These are phyloP conservation scores for Micrastur ruficollis DNA, from an alignment of 2,797 vertebrate genomes.

Conservation along the genomic window DNA sequence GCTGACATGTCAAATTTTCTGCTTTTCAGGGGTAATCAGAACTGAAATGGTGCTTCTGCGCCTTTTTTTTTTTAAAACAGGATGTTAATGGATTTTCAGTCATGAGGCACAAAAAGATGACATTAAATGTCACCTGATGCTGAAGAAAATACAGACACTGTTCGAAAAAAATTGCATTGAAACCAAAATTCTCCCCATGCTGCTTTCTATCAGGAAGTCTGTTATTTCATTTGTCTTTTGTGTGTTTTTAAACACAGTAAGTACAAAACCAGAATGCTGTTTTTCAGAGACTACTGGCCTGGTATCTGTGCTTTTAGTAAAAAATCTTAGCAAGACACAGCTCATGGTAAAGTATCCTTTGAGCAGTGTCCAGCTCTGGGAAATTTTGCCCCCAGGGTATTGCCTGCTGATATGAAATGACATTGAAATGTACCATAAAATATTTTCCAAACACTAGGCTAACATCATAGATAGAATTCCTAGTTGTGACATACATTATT, in stretches of 20 bases:
- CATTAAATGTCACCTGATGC: not conserved
- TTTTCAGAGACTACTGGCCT: not conserved
- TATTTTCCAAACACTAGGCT: not conserved
- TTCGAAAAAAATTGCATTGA: not conserved
- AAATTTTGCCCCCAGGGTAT: not conserved
- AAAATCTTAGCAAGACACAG: not conserved
- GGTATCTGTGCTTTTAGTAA: not conserved
- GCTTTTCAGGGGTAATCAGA: not conserved
- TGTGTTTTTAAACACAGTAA: not conserved
- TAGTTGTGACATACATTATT: not conserved
- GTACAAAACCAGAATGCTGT: not conserved
- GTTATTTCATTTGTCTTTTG: not conserved
- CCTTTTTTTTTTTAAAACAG: not conserved
- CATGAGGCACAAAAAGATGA: not conserved
- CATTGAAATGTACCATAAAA: not conserved
- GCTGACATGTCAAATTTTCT: not conserved
- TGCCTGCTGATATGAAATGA: not conserved
- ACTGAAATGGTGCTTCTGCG: not conserved
- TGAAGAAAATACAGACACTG: not conserved
- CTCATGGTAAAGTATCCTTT: not conserved
- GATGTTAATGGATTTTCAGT: slow-evolving; percentile 15
- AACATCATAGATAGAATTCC: not conserved
- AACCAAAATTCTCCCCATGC: not conserved
- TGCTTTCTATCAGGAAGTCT: not conserved
- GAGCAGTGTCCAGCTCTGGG: not conserved